These are phyloP conservation scores for Eurytemora carolleeae DNA, from an alignment of 1,140 invertebrate genomes.

Conservation along the genomic window DNA sequence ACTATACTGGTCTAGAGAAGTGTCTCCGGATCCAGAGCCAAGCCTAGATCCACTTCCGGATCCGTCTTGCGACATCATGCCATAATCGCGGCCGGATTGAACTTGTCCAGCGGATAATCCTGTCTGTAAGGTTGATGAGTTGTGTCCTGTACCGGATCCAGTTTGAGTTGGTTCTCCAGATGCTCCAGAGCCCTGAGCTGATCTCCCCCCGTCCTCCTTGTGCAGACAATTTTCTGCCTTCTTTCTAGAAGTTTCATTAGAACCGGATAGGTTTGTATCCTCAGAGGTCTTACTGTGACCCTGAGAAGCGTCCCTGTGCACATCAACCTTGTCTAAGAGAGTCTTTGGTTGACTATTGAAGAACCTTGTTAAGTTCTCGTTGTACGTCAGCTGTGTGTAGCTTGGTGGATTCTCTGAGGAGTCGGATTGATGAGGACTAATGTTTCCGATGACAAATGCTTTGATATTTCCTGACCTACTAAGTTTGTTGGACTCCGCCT, in stretches of 20 bases:
- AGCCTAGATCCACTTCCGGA: neutral
- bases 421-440: slow-evolving; percentile 61
- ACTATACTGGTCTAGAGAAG: neutral
- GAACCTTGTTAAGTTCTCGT: slow-evolving; percentile 51
- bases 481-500: slow-evolving; percentile 23
- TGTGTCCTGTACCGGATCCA: neutral
- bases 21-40: neutral
- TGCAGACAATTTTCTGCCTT: no score
- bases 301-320: neutral
- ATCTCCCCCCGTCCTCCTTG: neutral
- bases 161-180: neutral
- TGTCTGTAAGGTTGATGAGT: neutral
- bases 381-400: slow-evolving; percentile 67
- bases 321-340: neutral
- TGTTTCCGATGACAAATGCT: slow-evolving; percentile 59
- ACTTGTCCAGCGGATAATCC: neutral
- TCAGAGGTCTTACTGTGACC: neutral
- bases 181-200: neutral
- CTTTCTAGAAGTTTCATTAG: neutral
- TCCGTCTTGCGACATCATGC: neutral
- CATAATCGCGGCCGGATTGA: neutral
- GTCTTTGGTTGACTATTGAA: slow-evolving; percentile 14
- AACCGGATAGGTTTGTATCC: neutral
- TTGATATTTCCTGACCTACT: neutral
- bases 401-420: slow-evolving; percentile 58